A percentile compares a stretch with the other conserved stretches of the same genome.
phyloP scores from a whole-genome alignment of 1,140 invertebrate genomes.

The Hermatobates lingyangjiaoensis region DNA sequence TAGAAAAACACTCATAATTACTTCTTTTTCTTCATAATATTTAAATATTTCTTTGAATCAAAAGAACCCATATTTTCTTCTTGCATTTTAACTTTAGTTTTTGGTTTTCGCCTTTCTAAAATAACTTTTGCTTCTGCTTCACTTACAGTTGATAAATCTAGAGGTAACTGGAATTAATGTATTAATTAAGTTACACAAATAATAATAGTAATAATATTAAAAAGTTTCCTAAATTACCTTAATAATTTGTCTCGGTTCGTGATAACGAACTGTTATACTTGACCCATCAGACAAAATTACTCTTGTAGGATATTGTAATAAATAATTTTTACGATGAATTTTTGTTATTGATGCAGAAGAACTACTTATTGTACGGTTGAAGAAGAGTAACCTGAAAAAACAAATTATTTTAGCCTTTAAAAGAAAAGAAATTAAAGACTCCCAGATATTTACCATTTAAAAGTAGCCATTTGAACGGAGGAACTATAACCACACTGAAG shows the following conservation, averaged over 20 bases:
- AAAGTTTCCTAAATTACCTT: constrained; percentile 31
- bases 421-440: no score
- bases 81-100: constrained; percentile 48
- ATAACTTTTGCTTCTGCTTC: constrained; percentile 44
- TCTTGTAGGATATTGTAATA: no score
- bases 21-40: constrained; percentile 41
- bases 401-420: no score
- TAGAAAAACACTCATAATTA: no score
- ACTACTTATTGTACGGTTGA: no score
- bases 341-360: no score
- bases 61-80: constrained; percentile 57
- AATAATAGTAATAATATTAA: no score
- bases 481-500: no score
- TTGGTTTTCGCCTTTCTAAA: constrained; percentile 48
- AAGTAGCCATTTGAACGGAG: no score
- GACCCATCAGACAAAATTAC: constrained; percentile 79
- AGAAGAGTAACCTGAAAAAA: no score
- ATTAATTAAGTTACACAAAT: not conserved
- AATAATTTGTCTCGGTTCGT: constrained; percentile 65
- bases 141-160: constrained; percentile 47
- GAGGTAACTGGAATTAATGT: constrained; percentile 52
- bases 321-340: no score
- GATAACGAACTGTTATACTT: constrained; percentile 56
- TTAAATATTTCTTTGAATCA: constrained; percentile 55
- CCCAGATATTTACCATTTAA: no score